phyloP scores from a whole-genome alignment of 2,797 vertebrate genomes.

The Monodelphis domestica region DNA sequence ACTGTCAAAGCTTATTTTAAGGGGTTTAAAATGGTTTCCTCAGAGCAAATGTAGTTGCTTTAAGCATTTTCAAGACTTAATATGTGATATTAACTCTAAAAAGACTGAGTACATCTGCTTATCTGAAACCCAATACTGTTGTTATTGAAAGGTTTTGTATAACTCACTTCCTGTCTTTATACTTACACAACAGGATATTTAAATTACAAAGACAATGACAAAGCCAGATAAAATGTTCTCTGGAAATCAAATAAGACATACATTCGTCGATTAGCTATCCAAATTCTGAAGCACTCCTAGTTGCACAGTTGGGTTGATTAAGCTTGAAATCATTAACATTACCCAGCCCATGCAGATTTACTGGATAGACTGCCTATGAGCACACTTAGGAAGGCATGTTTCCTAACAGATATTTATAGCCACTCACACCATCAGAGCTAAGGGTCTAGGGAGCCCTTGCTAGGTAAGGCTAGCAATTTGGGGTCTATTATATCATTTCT shows the following conservation, averaged over 20 bases:
- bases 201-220: constrained; percentile 81
- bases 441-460: constrained; percentile 16
- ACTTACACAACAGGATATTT: constrained; percentile 87
- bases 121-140: constrained; percentile 79
- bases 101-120: constrained; percentile 69
- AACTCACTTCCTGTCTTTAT: constrained; percentile 87
- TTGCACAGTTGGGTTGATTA: not conserved
- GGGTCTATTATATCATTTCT: not conserved
- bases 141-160: constrained; percentile 78
- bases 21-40: constrained; percentile 32
- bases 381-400: not conserved
- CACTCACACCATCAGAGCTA: not conserved
- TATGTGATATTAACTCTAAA: constrained; percentile 37
- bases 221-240: constrained; percentile 65
- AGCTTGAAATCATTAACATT: not conserved
- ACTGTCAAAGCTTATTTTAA: constrained; percentile 56
- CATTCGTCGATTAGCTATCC: constrained; percentile 36
- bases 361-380: constrained; percentile 48
- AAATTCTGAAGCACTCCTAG: not conserved
- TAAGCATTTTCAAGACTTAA: constrained; percentile 62
- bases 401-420: constrained; percentile 6
- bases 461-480: too few species aligned
- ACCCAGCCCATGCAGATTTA: constrained; percentile 1
- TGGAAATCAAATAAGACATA: constrained; percentile 60
- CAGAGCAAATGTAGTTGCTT: constrained; percentile 53